Conservation (phyloP, 2,888 invertebrate species). For the Molorchus minor region DNA sequence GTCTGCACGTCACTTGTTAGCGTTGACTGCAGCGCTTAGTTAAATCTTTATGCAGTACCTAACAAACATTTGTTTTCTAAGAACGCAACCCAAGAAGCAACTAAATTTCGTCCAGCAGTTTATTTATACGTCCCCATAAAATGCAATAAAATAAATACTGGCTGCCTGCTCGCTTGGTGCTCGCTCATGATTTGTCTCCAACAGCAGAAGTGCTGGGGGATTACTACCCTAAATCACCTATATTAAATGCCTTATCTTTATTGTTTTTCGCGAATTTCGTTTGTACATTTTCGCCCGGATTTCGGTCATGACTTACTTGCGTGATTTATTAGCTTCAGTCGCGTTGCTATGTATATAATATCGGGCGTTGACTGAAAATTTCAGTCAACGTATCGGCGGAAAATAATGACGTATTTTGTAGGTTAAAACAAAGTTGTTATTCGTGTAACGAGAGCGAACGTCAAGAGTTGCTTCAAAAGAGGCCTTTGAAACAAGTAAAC, state of each 20-base stretch:
- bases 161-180: not conserved
- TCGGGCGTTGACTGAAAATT: too few species aligned
- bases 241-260: slow-evolving; percentile 21
- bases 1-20: too few species aligned
- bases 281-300: not conserved
- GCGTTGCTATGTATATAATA: not conserved
- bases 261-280: slow-evolving; percentile 9
- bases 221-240: slow-evolving; percentile 14
- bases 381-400: too few species aligned
- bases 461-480: too few species aligned
- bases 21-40: not conserved
- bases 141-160: slow-evolving; percentile 14
- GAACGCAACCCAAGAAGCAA: slow-evolving; percentile 8
- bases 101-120: slow-evolving; percentile 16
- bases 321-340: not conserved
- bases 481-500: too few species aligned
- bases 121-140: slow-evolving; percentile 20
- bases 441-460: too few species aligned
- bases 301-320: not conserved
- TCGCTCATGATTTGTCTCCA: slow-evolving; percentile 10
- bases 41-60: not conserved
- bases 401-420: too few species aligned
- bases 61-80: slow-evolving; percentile 13
- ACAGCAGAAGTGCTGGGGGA: slow-evolving; percentile 13
- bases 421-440: too few species aligned